Conservation (phyloP, 1,140 invertebrate genomes). For the Apolygus lucorum region DNA sequence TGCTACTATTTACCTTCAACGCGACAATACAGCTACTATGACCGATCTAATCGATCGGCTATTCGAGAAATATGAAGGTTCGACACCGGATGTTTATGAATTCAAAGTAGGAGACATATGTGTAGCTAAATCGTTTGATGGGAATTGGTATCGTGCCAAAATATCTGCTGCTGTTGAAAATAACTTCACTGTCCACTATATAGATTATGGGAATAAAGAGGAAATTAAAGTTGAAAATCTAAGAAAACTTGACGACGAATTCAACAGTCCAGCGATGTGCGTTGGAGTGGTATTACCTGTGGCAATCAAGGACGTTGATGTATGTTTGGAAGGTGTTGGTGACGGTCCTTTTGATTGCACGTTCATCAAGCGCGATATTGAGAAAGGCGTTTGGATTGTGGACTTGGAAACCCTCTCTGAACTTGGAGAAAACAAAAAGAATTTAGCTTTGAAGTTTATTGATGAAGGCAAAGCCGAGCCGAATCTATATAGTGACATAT, state of each 20-base stretch:
- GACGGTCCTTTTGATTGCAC: slow-evolving; percentile 36
- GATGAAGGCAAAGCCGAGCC: neutral
- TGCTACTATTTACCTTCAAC: slow-evolving; percentile 49
- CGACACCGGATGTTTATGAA: slow-evolving; percentile 36
- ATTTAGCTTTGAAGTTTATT: slow-evolving; percentile 17
- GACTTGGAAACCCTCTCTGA: slow-evolving; percentile 15
- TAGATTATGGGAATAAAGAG: slow-evolving; percentile 48
- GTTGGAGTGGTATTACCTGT: slow-evolving; percentile 42
- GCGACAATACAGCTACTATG: slow-evolving; percentile 40
- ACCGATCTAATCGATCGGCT: slow-evolving; percentile 44
- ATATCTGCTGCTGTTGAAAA: slow-evolving; percentile 15
- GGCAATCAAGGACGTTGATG: slow-evolving; percentile 38
- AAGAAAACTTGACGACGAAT: slow-evolving; percentile 43
- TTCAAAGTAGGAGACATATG: slow-evolving; percentile 42
- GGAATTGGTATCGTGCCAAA: slow-evolving; percentile 45
- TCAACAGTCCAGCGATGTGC: slow-evolving; percentile 46
- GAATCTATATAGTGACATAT: slow-evolving; percentile 2
- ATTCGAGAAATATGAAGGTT: slow-evolving; percentile 47
- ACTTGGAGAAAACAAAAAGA: slow-evolving; percentile 7
- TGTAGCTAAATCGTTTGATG: slow-evolving; percentile 49
- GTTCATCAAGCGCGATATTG: slow-evolving; percentile 38
- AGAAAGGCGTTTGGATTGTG: slow-evolving; percentile 35
- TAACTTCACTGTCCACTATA: slow-evolving; percentile 38
- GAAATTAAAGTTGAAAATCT: slow-evolving; percentile 34
- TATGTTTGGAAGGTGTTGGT: slow-evolving; percentile 32